Evolutionary conservation across 2,888 invertebrate genomes (phyloP).

Genomic region (Siphlonurus alternatus): DNA sequence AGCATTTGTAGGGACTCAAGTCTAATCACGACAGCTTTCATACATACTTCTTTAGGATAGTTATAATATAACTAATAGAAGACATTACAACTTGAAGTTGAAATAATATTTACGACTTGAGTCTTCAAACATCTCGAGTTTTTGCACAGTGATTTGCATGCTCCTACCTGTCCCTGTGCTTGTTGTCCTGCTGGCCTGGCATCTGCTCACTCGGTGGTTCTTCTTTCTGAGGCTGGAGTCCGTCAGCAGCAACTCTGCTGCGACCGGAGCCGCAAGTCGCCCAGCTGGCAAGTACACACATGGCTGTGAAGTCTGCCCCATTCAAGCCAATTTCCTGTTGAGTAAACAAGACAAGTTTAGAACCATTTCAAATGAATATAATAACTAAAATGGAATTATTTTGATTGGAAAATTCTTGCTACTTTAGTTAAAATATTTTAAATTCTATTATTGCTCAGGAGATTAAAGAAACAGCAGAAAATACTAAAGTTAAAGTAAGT

Average conservation of each 20-base stretch:
- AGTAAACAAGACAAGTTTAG: conserved; percentile 5
- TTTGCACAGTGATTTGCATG: no score
- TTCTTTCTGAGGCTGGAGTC: not conserved
- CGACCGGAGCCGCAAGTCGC: conserved; percentile 63
- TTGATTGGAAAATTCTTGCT: not conserved
- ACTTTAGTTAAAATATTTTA: not conserved
- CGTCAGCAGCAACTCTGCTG: conserved; percentile 23
- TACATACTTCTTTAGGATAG: no score
- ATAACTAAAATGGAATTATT: conserved; percentile 4
- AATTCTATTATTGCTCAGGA: no score
- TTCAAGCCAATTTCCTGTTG: conserved; percentile 37
- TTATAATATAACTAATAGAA: no score
- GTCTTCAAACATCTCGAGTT: no score
- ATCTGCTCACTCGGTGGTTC: not conserved
- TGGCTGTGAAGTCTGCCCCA: conserved; percentile 48
- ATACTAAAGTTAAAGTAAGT: no score
- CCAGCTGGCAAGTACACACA: conserved; percentile 77
- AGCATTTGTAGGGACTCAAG: no score
- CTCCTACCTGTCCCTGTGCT: not conserved
- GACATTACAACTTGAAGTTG: no score
- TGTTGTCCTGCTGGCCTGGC: not conserved
- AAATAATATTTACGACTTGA: no score
- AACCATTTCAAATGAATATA: conserved; percentile 4
- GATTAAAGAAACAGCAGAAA: no score
- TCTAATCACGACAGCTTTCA: no score